Evolutionary conservation across 2,888 invertebrate species (phyloP).

Genomic region (Stratiomys singularior): DNA sequence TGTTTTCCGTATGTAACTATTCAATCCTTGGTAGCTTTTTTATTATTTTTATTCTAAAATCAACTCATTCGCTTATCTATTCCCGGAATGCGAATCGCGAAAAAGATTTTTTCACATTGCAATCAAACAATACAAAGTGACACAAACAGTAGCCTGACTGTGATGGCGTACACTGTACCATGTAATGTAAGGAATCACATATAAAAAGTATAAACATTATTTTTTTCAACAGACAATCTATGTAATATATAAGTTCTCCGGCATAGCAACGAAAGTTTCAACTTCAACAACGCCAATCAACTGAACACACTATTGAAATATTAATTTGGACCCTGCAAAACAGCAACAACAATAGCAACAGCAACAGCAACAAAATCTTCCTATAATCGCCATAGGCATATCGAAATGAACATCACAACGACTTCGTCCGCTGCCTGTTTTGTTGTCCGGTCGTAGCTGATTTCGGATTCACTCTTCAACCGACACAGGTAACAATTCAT

Average conservation of each 20-base stretch:
- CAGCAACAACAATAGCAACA: neutral
- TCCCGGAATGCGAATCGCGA: neutral
- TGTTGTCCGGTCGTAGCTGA: conserved; percentile 1
- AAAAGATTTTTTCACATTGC: neutral
- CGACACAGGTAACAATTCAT: conserved; percentile 8
- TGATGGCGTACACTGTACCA: neutral
- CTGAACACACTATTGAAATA: conserved; percentile 24
- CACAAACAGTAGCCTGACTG: neutral
- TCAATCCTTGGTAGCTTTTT: neutral
- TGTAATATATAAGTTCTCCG: no score
- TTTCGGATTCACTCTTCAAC: conserved; percentile 29
- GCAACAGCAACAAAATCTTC: neutral
- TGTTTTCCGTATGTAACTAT: neutral
- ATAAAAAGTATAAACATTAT: neutral
- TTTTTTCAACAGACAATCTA: no score
- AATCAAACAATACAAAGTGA: neutral
- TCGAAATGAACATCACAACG: conserved; percentile 27
- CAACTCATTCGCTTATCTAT: neutral
- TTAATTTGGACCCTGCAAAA: neutral
- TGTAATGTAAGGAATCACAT: neutral
- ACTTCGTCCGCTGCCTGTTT: neutral
- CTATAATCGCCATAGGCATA: conserved; percentile 2
- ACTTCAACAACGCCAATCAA: neutral
- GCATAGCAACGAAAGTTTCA: neutral
- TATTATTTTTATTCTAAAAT: neutral